Conservation (phyloP, 2,888 invertebrate genomes). For the Dusona sp. region DNA sequence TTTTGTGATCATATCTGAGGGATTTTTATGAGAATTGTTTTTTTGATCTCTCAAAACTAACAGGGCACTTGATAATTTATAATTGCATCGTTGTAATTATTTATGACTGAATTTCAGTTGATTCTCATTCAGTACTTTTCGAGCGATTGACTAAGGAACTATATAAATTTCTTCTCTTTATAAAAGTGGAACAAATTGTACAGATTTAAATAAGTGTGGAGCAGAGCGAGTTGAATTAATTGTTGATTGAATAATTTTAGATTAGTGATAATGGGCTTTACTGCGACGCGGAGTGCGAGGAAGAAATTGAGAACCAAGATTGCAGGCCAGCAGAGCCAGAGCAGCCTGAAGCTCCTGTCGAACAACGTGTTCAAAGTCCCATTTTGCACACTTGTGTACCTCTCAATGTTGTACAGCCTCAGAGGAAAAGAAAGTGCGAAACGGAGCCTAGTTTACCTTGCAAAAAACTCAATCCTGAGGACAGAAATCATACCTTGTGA, state of each 20-base stretch:
- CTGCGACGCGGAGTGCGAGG: slow-evolving; percentile 78
- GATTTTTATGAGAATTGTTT: background rate
- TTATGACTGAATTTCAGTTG: background rate
- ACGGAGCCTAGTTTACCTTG: slow-evolving; percentile 84
- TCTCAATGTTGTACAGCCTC: slow-evolving; percentile 79
- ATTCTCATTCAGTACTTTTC: too few species aligned
- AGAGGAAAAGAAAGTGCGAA: slow-evolving; percentile 83
- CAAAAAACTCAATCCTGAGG: slow-evolving; percentile 86
- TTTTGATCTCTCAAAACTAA: background rate
- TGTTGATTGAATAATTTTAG: slow-evolving; percentile 68
- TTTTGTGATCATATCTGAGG: background rate
- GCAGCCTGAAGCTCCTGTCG: slow-evolving; percentile 72
- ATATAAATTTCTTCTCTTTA: background rate
- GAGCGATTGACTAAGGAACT: too few species aligned
- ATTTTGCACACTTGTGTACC: slow-evolving; percentile 80
- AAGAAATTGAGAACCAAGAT: slow-evolving; percentile 57
- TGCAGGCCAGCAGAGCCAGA: slow-evolving; percentile 53
- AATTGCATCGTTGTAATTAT: background rate
- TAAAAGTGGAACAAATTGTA: background rate
- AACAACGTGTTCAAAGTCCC: slow-evolving; percentile 78
- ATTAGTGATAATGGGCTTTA: slow-evolving; percentile 80
- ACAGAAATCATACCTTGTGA: slow-evolving; percentile 80
- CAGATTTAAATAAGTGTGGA: background rate
- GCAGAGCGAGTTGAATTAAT: background rate
- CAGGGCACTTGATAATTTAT: background rate